phyloP scores from a whole-genome alignment of 2,113 vertebrate genomes.

The Protobothrops mucrosquamatus region DNA sequence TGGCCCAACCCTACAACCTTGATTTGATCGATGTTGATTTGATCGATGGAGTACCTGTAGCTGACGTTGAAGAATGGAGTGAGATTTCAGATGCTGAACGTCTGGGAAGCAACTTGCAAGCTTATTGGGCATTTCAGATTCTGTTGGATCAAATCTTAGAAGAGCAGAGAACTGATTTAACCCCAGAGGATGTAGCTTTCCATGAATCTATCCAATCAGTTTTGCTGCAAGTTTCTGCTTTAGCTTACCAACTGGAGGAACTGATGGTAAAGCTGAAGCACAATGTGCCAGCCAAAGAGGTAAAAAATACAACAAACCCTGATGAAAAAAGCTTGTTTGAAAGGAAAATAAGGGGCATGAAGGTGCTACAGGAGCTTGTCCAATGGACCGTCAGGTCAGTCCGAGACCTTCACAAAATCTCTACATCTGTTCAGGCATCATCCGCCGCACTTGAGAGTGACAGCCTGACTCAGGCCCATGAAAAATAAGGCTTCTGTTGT shows the following conservation, averaged over 20 bases:
- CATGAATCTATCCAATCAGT: constrained; percentile 56
- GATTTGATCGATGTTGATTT: constrained; percentile 59
- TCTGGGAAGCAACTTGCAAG: constrained; percentile 68
- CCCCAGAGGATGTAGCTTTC: constrained; percentile 49
- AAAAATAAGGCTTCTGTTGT: constrained; percentile 24
- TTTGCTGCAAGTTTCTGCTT: constrained; percentile 69
- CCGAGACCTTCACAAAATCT: constrained; percentile 65
- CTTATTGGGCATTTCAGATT: constrained; percentile 66
- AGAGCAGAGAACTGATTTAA: constrained; percentile 64
- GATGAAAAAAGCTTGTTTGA: constrained; percentile 56
- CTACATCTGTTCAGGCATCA: constrained; percentile 34
- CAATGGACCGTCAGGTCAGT: constrained; percentile 68
- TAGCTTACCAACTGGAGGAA: constrained; percentile 70
- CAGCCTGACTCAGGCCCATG: constrained; percentile 11
- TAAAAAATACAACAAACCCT: rapidly evolving
- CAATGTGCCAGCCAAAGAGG: constrained; percentile 32
- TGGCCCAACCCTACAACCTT: constrained; percentile 56
- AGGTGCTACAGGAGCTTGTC: constrained; percentile 71
- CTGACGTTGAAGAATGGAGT: constrained; percentile 60
- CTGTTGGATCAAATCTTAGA: constrained; percentile 71
- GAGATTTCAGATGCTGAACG: constrained; percentile 65
- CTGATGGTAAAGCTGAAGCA: constrained; percentile 64
- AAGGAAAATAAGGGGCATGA: constrained; percentile 71
- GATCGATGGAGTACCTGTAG: constrained; percentile 60
- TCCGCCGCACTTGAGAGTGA: neutral